Evolutionary conservation across 2,797 vertebrate species (phyloP), one percentile per base, ranked within the genome.

Genomic region (Melanotaenia maccullochi): DNA sequence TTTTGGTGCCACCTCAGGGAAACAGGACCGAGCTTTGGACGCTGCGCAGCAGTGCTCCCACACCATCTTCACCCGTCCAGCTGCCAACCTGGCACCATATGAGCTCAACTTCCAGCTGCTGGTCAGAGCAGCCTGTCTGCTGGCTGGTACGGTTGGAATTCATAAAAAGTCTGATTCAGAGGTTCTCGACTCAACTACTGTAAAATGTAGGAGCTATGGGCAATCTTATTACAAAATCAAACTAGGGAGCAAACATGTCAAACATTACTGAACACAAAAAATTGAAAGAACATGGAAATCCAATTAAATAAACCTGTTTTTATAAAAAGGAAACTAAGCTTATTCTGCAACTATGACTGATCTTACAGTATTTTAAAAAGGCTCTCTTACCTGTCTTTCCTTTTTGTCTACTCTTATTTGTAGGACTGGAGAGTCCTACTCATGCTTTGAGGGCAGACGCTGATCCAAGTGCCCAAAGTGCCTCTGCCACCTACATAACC

Each of bases 361-460:
- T 59, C 32, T 33, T 49, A 33, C 25, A 30, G 11, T 42, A 59
- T 68, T 22, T 57, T 49, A 0, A 35, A n/a, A 22, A 49, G 0
- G 8, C 18, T 1, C 9, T 49, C n/a, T 49, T 4, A 2, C 9
- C 18, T n/a, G 1, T 32, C 9, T 9, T 13, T 16, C 3, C 32
- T 44, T 51, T 6, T 11, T 25, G 51, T 52, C 55, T 40, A 3
- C 28, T 42, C 36, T 49, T 62, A 1, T 74, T 49, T 66, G 5
- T 76, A 99, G 98, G 98, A 68, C 90, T 99, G 88, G 97, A 99
- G 87, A 99, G 98, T 76, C 96, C 97, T 0, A 97, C 97, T 24
- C 98, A 99, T 0, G 95, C 95, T 16, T 89, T 99, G 73, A 94
- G 96, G 75, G 98, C 97, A 0, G 98, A 98, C 0, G 98, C 97